Evolutionary conservation across 2,888 invertebrate genomes (phyloP).

Genomic region (Lomographa bimaculata): DNA sequence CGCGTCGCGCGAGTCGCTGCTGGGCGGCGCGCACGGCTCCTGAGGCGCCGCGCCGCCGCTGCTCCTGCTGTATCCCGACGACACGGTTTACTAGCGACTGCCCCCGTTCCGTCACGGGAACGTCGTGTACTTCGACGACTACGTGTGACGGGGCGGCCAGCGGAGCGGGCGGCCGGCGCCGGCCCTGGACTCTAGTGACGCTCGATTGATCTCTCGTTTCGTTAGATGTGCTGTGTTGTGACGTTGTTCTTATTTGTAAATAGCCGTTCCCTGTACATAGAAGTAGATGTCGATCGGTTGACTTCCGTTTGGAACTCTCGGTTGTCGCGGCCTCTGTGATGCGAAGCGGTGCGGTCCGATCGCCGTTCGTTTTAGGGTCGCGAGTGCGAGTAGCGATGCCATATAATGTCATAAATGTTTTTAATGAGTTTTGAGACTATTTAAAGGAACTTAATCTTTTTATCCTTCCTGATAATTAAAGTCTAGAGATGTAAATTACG

Average conservation of each 20-base stretch:
- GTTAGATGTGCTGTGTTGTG: conserved; percentile 39
- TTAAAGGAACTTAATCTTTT: conserved; percentile 9
- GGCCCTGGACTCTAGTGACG: background rate
- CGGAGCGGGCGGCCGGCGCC: background rate
- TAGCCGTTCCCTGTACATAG: conserved; percentile 28
- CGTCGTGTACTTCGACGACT: conserved; percentile 34
- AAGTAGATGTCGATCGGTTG: conserved; percentile 21
- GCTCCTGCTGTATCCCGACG: conserved; percentile 66
- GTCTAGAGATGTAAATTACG: conserved; percentile 6
- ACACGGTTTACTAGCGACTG: conserved; percentile 65
- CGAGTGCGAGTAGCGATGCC: conserved; percentile 5
- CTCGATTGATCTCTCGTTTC: conserved; percentile 17
- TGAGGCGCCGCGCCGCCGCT: conserved; percentile 72
- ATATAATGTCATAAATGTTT: background rate
- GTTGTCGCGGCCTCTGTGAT: conserved; percentile 1
- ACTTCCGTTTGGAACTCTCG: conserved; percentile 6
- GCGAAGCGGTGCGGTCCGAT: conserved; percentile 5
- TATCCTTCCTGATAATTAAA: conserved; percentile 5
- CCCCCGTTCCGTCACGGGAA: conserved; percentile 29
- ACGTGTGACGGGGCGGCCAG: conserved; percentile 31
- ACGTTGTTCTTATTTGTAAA: conserved; percentile 33
- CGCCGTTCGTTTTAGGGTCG: conserved; percentile 7
- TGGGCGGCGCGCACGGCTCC: conserved; percentile 61
- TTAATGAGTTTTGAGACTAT: conserved; percentile 8
- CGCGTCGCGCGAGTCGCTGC: conserved; percentile 76